Conservation (phyloP, 2,888 invertebrate species). For the Argyra leucocephala region DNA sequence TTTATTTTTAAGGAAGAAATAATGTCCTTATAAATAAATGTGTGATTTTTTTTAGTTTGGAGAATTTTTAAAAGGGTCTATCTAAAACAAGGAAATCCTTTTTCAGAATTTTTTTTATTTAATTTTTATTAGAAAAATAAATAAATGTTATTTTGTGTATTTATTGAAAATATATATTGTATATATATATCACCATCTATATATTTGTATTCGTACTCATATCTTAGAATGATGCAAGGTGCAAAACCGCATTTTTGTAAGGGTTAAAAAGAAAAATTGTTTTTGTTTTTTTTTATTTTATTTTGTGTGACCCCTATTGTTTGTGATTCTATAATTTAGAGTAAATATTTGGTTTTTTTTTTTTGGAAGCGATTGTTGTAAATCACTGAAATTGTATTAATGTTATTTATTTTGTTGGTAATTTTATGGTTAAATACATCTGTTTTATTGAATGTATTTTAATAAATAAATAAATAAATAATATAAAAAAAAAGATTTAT, state of each 20-base stretch:
- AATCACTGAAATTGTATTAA: neutral
- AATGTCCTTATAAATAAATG: no score
- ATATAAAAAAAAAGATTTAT: neutral
- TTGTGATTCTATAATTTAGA: no score
- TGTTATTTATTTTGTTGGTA: neutral
- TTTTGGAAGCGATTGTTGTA: neutral
- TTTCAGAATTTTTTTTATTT: neutral
- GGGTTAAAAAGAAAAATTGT: neutral
- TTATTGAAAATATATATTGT: no score
- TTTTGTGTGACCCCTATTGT: no score
- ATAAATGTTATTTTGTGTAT: no score
- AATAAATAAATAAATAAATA: neutral
- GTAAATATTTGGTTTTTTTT: no score
- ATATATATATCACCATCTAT: no score
- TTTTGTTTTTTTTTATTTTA: neutral
- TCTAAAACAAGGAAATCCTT: neutral
- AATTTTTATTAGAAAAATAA: neutral
- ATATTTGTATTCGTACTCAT: no score
- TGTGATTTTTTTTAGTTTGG: no score
- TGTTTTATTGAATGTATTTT: neutral
- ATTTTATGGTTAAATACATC: slow-evolving; percentile 4
- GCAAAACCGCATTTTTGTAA: neutral
- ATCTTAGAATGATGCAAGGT: neutral
- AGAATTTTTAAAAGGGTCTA: neutral
- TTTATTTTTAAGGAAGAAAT: no score